Evolutionary conservation across 2,113 vertebrate species (phyloP).

Genomic region (Chiloscyllium plagiosum): DNA sequence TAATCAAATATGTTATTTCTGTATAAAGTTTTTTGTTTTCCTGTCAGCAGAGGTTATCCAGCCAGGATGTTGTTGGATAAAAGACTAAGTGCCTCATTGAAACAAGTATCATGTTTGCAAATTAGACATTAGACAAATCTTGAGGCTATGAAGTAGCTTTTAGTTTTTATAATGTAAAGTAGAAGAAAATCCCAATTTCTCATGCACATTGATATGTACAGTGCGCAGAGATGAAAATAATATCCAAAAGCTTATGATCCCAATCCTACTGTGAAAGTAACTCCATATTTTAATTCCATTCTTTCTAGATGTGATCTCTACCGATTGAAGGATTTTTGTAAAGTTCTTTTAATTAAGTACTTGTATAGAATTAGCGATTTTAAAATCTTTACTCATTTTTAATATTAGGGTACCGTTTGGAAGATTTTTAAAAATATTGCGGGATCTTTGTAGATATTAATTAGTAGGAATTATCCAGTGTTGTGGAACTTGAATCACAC

Average conservation of each 20-base stretch:
- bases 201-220: not conserved
- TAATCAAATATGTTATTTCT: not conserved
- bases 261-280: constrained; percentile 16
- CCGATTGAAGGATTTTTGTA: constrained; percentile 36
- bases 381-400: not conserved
- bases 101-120: not conserved
- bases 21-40: constrained; percentile 13
- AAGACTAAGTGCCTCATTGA: not conserved
- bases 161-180: not conserved
- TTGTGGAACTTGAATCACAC: constrained; percentile 21
- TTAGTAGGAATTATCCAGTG: constrained; percentile 22
- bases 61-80: not conserved
- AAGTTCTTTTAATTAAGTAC: constrained; percentile 14
- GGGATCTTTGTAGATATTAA: constrained; percentile 32
- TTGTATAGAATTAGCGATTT: constrained; percentile 35
- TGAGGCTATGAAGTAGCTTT: not conserved
- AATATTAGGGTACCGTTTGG: not conserved
- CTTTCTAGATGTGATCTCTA: constrained; percentile 28
- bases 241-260: not conserved
- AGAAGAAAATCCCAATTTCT: constrained; percentile 5
- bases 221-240: not conserved
- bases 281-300: constrained; percentile 28
- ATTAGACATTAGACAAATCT: not conserved
- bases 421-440: not conserved
- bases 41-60: not conserved